These are phyloP conservation scores for Arenaria interpres DNA, from an alignment of 2,113 vertebrate species.

Conservation along the genomic window DNA sequence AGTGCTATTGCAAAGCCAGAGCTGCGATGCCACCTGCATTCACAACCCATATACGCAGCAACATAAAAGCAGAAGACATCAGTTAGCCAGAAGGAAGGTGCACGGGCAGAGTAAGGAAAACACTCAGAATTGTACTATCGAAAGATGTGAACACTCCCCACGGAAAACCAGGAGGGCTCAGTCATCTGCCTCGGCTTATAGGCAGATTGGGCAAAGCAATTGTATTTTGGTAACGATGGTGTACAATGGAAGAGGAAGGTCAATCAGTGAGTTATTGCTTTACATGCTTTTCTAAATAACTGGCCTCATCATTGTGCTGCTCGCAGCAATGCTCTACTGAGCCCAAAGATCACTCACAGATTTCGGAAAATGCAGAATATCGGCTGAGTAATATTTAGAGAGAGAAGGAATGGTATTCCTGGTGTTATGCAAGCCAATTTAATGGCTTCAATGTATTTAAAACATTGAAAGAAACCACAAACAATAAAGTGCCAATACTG, in stretches of 20 bases:
- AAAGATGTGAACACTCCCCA: background rate
- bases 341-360: background rate
- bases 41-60: background rate
- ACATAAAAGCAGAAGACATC: background rate
- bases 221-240: background rate
- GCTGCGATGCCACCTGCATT: background rate
- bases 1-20: background rate
- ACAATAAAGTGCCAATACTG: background rate
- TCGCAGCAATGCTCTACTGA: accelerated
- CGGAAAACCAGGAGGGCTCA: background rate
- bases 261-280: background rate
- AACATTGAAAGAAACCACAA: background rate
- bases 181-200: background rate
- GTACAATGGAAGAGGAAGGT: background rate
- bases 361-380: background rate
- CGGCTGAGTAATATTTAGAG: background rate
- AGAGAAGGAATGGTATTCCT: background rate
- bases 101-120: background rate
- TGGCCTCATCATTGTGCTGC: background rate
- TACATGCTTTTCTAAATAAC: background rate
- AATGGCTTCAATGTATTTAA: background rate
- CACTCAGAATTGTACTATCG: background rate
- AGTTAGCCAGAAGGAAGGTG: background rate
- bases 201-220: background rate
- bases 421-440: background rate